A percentile compares a stretch with the other conserved stretches of the same genome.
Evolutionary conservation across 2,113 vertebrate genomes (phyloP).

Genomic region (Panurus biarmicus): DNA sequence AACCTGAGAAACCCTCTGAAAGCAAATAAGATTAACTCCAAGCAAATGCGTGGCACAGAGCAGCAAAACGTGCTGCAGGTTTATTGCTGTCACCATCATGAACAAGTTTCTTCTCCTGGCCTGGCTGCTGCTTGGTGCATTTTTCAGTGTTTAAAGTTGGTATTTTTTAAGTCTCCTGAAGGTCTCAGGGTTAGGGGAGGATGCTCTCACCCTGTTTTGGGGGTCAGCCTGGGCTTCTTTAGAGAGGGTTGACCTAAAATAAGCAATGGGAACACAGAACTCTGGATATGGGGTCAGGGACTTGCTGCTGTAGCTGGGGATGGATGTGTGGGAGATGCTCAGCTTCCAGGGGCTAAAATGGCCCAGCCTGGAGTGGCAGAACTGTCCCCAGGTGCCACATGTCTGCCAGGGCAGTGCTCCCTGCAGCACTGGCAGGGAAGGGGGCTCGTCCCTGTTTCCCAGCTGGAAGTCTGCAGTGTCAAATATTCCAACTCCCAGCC

Average conservation of each 20-base stretch:
- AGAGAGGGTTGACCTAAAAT: not conserved
- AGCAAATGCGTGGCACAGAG: not conserved
- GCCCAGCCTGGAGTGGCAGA: not conserved
- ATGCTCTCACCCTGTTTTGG: not conserved
- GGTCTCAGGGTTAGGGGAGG: not conserved
- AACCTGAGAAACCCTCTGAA: not conserved
- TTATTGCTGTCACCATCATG: not conserved
- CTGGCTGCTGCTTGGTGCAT: not conserved
- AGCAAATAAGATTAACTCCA: not conserved
- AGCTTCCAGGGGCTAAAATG: fast-evolving
- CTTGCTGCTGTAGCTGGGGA: not conserved
- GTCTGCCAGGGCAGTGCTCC: not conserved
- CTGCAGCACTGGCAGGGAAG: fast-evolving
- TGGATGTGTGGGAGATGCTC: not conserved
- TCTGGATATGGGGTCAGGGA: not conserved
- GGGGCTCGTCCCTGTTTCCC: not conserved
- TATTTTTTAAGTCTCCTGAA: not conserved
- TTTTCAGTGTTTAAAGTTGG: not conserved
- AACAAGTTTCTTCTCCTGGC: not conserved
- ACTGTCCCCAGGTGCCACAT: fast-evolving
- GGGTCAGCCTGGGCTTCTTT: not conserved
- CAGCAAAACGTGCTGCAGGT: not conserved
- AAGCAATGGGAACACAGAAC: not conserved
- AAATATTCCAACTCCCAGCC: not conserved
- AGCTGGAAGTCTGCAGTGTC: not conserved